Evolutionary conservation across 2,797 vertebrate genomes (phyloP), one percentile per base, ranked within the genome.

Genomic region (Heliangelus exortis): DNA sequence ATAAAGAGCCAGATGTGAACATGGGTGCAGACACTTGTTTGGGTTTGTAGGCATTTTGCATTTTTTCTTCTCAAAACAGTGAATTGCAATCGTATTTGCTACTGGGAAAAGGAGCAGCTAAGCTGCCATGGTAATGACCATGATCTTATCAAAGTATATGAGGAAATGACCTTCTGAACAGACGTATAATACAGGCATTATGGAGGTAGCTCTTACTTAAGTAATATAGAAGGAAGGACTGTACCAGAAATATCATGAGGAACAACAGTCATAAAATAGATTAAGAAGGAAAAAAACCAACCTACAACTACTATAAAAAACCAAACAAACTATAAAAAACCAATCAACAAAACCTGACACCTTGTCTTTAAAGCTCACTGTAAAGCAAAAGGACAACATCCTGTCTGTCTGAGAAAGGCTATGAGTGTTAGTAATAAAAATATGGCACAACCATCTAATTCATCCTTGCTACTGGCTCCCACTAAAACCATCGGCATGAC

Each of bases 51-150:
- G 54, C 19, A 21, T 43, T 88, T 82, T 47, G 54, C 19, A 21
- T 43, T 86, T 84, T 91, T 26, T 76, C 71, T 74, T 87, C 93
- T 90, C 71, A 95, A 93, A 94, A 66, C 28, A 87, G 43, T 79
- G 47, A 84, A 87, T 48, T 80, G 31, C 39, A 82, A 74, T 84
- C 69, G 26, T 14, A 53, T 58, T 93, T 93, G 36, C 72, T 93
- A 34, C 68, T 68, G 71, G 69, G 75, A 93, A 89, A 90, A 74
- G 45, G 36, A 34, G 12, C 2, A 4, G 29, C 21, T 72, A 54
- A 69, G 34, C 51, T 84, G 41, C 43, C 5, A 4, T 25, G 31
- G 50, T 66, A 39, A 36, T 11, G 7, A 33, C 43, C 59, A 11
- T 9, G 28, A 94, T 73, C 50, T 85, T 85, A 92, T 63, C 88